phyloP scores from a whole-genome alignment of 2,797 vertebrate genomes.

The Neoniphon sammara region DNA sequence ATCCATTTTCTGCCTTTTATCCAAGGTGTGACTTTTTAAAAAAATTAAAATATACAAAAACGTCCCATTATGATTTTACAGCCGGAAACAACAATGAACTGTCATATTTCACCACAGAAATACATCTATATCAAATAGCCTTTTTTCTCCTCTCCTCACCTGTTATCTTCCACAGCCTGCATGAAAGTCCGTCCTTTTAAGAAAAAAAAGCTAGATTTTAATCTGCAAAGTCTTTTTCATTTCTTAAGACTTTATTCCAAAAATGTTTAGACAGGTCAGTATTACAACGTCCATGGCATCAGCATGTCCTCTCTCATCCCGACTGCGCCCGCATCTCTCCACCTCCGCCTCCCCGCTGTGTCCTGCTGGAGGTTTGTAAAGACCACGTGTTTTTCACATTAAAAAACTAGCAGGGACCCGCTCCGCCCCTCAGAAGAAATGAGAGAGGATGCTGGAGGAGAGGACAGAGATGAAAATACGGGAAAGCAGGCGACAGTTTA shows the following conservation, averaged over 20 bases:
- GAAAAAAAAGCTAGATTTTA: background rate
- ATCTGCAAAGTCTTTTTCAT: slow-evolving; percentile 28
- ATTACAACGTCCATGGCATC: slow-evolving; percentile 57
- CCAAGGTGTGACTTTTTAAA: slow-evolving; percentile 32
- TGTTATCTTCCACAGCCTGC: slow-evolving; percentile 62
- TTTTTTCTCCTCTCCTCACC: slow-evolving; percentile 51
- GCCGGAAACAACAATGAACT: background rate
- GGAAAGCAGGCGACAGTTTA: slow-evolving; percentile 3
- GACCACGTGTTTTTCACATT: slow-evolving; percentile 79
- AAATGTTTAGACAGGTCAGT: slow-evolving; percentile 43
- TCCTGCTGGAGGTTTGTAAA: slow-evolving; percentile 76
- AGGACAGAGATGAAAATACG: slow-evolving; percentile 14
- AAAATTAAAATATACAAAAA: slow-evolving; percentile 20
- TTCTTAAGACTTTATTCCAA: slow-evolving; percentile 51
- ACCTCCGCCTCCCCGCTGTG: slow-evolving; percentile 68
- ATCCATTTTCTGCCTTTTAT: slow-evolving; percentile 75
- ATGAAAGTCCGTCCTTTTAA: slow-evolving; percentile 30
- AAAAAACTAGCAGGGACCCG: slow-evolving; percentile 58
- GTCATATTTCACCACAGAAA: slow-evolving; percentile 25
- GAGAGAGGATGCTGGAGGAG: slow-evolving; percentile 29
- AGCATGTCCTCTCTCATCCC: slow-evolving; percentile 72
- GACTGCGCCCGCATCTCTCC: slow-evolving; percentile 77
- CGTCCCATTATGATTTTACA: slow-evolving; percentile 42
- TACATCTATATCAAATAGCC: slow-evolving; percentile 39
- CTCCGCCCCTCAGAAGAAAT: slow-evolving; percentile 59